phyloP scores from a whole-genome alignment of 2,113 vertebrate species.

The Tiliqua scincoides region DNA sequence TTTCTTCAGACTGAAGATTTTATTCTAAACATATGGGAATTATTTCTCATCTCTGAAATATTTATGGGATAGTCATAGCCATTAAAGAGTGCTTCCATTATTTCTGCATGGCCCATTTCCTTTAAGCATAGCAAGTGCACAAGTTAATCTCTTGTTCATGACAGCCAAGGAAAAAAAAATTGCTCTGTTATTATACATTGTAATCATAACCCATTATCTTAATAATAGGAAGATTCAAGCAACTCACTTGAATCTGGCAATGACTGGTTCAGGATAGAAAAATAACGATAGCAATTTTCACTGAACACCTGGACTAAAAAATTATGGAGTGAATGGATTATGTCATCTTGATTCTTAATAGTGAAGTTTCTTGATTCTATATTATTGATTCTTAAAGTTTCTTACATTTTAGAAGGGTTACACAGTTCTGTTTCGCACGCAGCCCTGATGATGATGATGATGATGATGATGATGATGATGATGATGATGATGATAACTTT shows the following conservation, averaged over 20 bases:
- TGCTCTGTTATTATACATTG: neutral
- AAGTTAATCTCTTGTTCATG: conserved; percentile 8
- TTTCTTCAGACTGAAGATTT: neutral
- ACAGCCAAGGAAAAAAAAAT: conserved; percentile 10
- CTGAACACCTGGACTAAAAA: neutral
- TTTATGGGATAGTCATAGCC: conserved; percentile 26
- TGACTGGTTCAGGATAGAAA: neutral
- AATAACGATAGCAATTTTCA: neutral
- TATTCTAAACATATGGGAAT: conserved; percentile 11
- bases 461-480: too few relatives aligned
- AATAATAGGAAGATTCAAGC: neutral
- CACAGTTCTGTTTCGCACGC: neutral
- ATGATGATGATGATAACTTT: too few relatives aligned
- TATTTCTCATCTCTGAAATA: conserved; percentile 38
- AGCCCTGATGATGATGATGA: too few relatives aligned
- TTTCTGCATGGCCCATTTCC: conserved; percentile 39
- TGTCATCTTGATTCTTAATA: neutral
- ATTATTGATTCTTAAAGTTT: neutral
- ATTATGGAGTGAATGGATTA: neutral
- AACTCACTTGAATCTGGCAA: neutral
- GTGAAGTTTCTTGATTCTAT: neutral
- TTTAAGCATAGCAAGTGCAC: neutral
- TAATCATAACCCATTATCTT: neutral
- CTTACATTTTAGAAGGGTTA: neutral
- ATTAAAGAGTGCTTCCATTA: conserved; percentile 35